These are phyloP conservation scores for Horisme vitalbata DNA, from an alignment of 2,888 invertebrate genomes.

Conservation along the genomic window DNA sequence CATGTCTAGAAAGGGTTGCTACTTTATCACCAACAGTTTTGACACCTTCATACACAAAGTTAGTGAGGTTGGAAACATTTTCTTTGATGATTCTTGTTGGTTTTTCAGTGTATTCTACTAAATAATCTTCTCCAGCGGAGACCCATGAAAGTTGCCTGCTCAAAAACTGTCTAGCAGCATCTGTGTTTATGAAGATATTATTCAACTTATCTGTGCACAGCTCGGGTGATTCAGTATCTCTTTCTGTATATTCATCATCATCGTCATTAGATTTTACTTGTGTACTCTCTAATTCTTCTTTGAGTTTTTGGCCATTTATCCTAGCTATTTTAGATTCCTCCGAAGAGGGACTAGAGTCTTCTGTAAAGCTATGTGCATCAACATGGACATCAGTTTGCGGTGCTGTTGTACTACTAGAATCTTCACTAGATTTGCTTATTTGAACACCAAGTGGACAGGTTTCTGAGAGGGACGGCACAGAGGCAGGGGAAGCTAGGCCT, in stretches of 20 bases:
- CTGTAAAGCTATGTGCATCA: constrained; percentile 79
- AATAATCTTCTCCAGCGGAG: constrained; percentile 86
- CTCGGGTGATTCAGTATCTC: constrained; percentile 52
- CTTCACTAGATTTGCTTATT: constrained; percentile 83
- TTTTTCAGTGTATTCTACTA: constrained; percentile 86
- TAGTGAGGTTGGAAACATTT: constrained; percentile 88
- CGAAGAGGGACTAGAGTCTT: constrained; percentile 82
- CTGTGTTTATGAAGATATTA: constrained; percentile 89
- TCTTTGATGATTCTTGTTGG: constrained; percentile 87
- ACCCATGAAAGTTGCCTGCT: constrained; percentile 89
- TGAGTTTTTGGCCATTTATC: constrained; percentile 62
- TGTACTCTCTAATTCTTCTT: constrained; percentile 48
- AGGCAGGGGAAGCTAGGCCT: constrained; percentile 81
- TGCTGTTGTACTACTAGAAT: constrained; percentile 83
- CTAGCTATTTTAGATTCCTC: constrained; percentile 79
- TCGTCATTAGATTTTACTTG: constrained; percentile 47
- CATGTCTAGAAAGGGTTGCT: constrained; percentile 87
- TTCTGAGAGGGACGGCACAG: constrained; percentile 84
- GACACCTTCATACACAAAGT: constrained; percentile 88
- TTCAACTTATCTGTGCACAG: constrained; percentile 77
- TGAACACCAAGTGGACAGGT: constrained; percentile 85
- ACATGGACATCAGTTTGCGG: constrained; percentile 81
- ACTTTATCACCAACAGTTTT: constrained; percentile 89
- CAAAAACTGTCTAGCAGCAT: constrained; percentile 89
- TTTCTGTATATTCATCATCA: constrained; percentile 52